A percentile compares a stretch with the other conserved stretches of the same genome.
These are phyloP conservation scores for Azorinus chamasolen DNA, from an alignment of 2,888 invertebrate species.

Conservation along the genomic window DNA sequence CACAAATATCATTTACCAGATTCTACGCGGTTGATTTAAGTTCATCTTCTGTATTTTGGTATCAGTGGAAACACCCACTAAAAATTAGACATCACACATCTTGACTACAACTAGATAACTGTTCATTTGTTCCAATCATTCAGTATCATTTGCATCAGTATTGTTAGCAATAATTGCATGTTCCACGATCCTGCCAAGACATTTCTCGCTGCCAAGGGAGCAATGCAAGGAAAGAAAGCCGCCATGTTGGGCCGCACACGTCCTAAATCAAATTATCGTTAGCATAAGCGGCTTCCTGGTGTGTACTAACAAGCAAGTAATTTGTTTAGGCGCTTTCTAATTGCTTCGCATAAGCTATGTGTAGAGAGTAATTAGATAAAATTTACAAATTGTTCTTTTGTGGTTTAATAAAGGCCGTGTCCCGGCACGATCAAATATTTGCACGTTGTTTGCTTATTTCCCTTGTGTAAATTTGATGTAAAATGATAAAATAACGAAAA, in stretches of 20 bases:
- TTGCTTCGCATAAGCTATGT: constrained; percentile 63
- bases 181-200: constrained; percentile 24
- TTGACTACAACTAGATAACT: too few species aligned
- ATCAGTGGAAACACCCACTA: too few species aligned
- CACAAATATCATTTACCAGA: too few species aligned
- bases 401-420: constrained; percentile 55
- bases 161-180: constrained; percentile 15
- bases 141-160: too few species aligned
- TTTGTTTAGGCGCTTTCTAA: constrained; percentile 56
- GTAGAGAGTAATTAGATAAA: constrained; percentile 63
- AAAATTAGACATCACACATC: too few species aligned
- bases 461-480: constrained; percentile 48
- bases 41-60: too few species aligned
- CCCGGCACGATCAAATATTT: constrained; percentile 59
- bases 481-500: constrained; percentile 45
- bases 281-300: constrained; percentile 56
- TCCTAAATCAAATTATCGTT: constrained; percentile 58
- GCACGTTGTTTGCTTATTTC: constrained; percentile 65
- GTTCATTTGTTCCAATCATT: too few species aligned
- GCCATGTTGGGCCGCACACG: constrained; percentile 49
- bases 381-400: constrained; percentile 69
- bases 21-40: too few species aligned
- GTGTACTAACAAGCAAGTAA: constrained; percentile 60
- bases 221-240: constrained; percentile 14
- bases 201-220: constrained; percentile 18